phyloP scores from a whole-genome alignment of 2,888 invertebrate genomes.

The Eristalinus aeneus region DNA sequence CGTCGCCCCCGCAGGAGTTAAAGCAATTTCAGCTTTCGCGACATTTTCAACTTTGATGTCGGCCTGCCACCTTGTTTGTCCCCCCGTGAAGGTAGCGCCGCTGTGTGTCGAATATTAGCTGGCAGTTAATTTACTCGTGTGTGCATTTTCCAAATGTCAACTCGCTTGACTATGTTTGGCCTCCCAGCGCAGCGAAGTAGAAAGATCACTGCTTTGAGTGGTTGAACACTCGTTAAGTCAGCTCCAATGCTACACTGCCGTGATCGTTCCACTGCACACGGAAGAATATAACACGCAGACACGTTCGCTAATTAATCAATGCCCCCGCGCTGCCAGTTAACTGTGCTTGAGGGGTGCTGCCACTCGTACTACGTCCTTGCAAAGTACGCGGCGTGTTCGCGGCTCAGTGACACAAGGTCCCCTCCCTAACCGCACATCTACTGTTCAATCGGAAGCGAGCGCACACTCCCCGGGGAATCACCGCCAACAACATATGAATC shows the following conservation, averaged over 20 bases:
- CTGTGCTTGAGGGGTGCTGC: not conserved
- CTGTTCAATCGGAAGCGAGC: slow-evolving; percentile 2
- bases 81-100: too few relatives aligned
- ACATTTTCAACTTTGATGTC: too few relatives aligned
- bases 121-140: too few relatives aligned
- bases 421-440: slow-evolving; percentile 15
- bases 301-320: slow-evolving; percentile 15
- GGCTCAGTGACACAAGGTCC: not conserved
- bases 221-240: not conserved
- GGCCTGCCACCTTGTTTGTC: too few relatives aligned
- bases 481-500: not conserved
- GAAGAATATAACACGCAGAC: not conserved
- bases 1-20: too few relatives aligned
- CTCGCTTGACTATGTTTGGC: too few relatives aligned
- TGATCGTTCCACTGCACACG: not conserved
- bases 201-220: not conserved
- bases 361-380: not conserved
- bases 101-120: too few relatives aligned
- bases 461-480: not conserved
- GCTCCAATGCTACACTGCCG: not conserved
- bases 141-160: too few relatives aligned
- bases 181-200: too few relatives aligned
- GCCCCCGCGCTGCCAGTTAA: not conserved
- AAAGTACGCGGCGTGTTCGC: not conserved
- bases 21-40: too few relatives aligned